phyloP scores from a whole-genome alignment of 2,888 invertebrate species.

The Ecdyonurus torrentis region DNA sequence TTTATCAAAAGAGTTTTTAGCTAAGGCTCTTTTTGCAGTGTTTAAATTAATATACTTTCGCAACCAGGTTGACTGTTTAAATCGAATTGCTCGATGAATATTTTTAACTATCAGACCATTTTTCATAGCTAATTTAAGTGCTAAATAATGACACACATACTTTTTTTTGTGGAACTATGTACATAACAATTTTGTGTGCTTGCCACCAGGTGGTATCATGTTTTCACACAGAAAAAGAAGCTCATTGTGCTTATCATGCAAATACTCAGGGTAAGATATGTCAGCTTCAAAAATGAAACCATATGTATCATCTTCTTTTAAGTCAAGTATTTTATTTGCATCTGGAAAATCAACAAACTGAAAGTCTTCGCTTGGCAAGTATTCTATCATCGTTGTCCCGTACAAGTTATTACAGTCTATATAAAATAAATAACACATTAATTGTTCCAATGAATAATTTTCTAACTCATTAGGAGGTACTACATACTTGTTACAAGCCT shows the following conservation, averaged over 20 bases:
- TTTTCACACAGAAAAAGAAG: not conserved
- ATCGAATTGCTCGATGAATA: constrained; percentile 15
- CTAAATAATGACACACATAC: not conserved
- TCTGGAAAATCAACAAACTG: constrained; percentile 16
- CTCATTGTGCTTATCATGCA: not conserved
- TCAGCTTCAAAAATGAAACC: constrained; percentile 4
- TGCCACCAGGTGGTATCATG: not conserved
- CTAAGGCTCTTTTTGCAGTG: constrained; percentile 12
- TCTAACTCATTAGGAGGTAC: too few species aligned
- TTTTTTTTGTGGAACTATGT: not conserved
- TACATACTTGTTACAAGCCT: too few species aligned
- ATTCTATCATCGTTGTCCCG: constrained; percentile 21
- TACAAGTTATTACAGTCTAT: constrained; percentile 23
- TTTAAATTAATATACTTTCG: constrained; percentile 15
- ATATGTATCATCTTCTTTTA: not conserved
- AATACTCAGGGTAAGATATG: constrained; percentile 1
- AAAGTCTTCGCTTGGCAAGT: constrained; percentile 19
- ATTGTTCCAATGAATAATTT: constrained; percentile 17
- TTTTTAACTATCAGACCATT: constrained; percentile 14
- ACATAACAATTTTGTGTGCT: not conserved
- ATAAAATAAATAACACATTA: constrained; percentile 17
- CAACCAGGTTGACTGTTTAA: constrained; percentile 15
- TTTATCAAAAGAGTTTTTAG: constrained; percentile 21
- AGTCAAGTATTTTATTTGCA: not conserved
- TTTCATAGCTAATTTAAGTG: not conserved